Conservation (phyloP, 2,888 invertebrate species). For the Hydrotaea cyrtoneurina region DNA sequence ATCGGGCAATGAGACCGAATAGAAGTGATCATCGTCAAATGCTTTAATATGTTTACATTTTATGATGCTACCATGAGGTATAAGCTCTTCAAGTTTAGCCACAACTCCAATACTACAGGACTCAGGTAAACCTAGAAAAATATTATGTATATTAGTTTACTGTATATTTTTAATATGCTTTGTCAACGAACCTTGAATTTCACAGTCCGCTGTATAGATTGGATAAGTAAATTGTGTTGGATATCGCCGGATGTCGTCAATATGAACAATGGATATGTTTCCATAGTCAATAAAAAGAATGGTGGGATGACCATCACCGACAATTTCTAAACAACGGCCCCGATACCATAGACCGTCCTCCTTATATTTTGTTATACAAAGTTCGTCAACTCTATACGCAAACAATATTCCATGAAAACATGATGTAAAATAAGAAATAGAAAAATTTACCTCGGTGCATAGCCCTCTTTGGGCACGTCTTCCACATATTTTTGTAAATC, state of each 20-base stretch:
- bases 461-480: conserved; percentile 66
- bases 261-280: conserved; percentile 72
- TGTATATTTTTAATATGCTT: background rate
- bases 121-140: conserved; percentile 68
- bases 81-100: conserved; percentile 67
- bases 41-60: conserved; percentile 58
- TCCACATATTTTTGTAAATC: conserved; percentile 75
- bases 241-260: conserved; percentile 76
- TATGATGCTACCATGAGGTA: conserved; percentile 67
- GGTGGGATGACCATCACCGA: conserved; percentile 79
- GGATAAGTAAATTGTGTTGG: conserved; percentile 77
- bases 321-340: conserved; percentile 76
- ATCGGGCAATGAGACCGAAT: conserved; percentile 58
- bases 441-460: conserved; percentile 75
- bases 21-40: conserved; percentile 63
- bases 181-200: conserved; percentile 70
- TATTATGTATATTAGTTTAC: too few species aligned
- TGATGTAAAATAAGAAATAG: conserved; percentile 1
- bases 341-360: conserved; percentile 77
- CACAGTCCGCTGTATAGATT: conserved; percentile 74
- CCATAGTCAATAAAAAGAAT: conserved; percentile 79
- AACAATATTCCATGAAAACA: background rate
- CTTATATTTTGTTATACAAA: conserved; percentile 77
- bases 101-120: conserved; percentile 61
- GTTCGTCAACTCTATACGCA: conserved; percentile 71